Base-by-base conservation (phyloP, 2,888 invertebrate species). In the Lasioglossum zephyrum region DNA sequence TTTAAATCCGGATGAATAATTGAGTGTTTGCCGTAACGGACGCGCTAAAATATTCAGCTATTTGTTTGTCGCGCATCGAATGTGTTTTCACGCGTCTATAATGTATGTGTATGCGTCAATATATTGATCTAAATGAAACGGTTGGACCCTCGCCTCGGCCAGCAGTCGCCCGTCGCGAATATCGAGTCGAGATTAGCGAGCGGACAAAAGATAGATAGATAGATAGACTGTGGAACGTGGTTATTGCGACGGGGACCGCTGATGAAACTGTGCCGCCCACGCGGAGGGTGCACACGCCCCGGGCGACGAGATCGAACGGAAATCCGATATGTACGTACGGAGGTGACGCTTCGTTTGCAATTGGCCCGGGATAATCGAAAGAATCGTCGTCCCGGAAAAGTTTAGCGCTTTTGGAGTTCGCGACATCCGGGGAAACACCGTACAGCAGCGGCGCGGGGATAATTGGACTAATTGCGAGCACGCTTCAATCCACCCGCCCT, bases 301-400 rank as follows among this genome's bases (percentile, higher is more conserved):
- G 39, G 57, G 77, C 69, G n/a, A 39, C 76, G 47, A 81, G 82
- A 82, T 81, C 82, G 88, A 84, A 84, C 75, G 84, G 82, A 84
- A 90, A 90, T 88, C 81, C 86, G 78, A 90, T 89, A 88, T 36
- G 63, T 74, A 70, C 49, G 63, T 69, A 69, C 36, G 47, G 73
- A 60, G 87, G 81, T 82, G 84, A 84, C 82, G 81, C 73, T 83
- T 79, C 78, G 73, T 69, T 84, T 77, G 78, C 83, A 82, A 80
- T 53, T 79, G 80, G 69, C n/a, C 79, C 9, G 49, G 79, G 81
- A 79, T 88, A 89, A 90, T 90, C 84, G 85, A 66, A 84, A 80
- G 80, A 74, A 53, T 66, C 57, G 70, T 39, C 78, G 49, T 80
- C n/a, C 41, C 36, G 63, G 73, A 81, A 74, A 77, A 81, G 53